phyloP scores from a whole-genome alignment of 2,888 invertebrate genomes.

The Trichacis sp. region DNA sequence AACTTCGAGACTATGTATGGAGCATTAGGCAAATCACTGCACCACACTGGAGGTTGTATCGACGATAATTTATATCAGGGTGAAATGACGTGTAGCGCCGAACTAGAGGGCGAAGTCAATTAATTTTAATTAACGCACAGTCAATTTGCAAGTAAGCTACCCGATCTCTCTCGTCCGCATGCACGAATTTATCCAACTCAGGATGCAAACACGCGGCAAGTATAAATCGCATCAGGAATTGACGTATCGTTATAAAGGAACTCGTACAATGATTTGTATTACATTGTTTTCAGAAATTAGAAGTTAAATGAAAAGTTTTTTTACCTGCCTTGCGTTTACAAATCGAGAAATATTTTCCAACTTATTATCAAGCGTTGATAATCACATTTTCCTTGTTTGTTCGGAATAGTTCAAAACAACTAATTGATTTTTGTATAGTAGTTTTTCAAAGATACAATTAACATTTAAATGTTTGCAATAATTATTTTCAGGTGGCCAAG shows the following conservation, averaged over 20 bases:
- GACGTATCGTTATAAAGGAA: conserved; percentile 15
- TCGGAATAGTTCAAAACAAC: no score
- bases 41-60: conserved; percentile 51
- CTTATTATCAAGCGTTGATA: no score
- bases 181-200: conserved; percentile 36
- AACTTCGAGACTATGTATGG: conserved; percentile 44
- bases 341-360: no score
- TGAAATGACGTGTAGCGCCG: conserved; percentile 38
- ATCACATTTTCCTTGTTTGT: no score
- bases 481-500: no score
- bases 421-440: no score
- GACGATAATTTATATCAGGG: conserved; percentile 54
- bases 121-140: conserved; percentile 61
- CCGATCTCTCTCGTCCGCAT: conserved; percentile 30
- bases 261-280: no score
- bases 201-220: conserved; percentile 31
- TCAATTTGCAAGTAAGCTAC: conserved; percentile 52
- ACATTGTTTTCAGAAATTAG: no score
- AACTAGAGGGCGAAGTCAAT: conserved; percentile 54
- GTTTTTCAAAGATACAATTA: no score
- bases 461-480: no score
- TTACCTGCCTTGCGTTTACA: no score
- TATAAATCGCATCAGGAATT: conserved; percentile 33
- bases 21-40: conserved; percentile 57
- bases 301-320: no score